Percentiles rank a stretch among this genome's conserved stretches.
Evolutionary conservation across 1,140 invertebrate species (phyloP).

Genomic region (Trichonephila inaurata): DNA sequence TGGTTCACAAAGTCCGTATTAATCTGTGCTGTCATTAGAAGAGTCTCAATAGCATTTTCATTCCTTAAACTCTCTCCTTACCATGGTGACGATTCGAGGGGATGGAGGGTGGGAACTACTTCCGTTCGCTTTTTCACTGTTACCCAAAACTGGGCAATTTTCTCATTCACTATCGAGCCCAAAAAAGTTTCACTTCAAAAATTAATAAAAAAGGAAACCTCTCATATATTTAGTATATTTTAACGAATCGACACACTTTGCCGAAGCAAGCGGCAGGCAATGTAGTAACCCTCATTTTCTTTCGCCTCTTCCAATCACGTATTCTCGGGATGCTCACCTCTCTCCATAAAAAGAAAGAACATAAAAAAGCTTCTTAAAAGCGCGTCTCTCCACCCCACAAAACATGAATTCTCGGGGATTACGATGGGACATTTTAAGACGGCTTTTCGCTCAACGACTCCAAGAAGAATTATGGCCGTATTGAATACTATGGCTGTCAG

Average conservation of each 20-base stretch:
- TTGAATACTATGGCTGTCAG: slow-evolving; percentile 23
- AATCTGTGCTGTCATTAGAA: no score
- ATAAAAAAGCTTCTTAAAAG: slow-evolving; percentile 43
- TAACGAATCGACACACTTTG: background rate
- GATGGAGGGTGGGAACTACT: no score
- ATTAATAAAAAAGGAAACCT: no score
- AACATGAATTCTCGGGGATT: slow-evolving; percentile 30
- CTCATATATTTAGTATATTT: no score
- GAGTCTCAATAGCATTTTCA: no score
- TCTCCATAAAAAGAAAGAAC: background rate
- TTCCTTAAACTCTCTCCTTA: no score
- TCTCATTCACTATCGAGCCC: no score
- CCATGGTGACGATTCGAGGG: no score
- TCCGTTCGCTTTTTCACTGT: no score
- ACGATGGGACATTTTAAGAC: slow-evolving; percentile 33
- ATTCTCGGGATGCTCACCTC: slow-evolving; percentile 15
- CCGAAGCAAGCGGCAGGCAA: background rate
- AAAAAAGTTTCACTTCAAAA: no score
- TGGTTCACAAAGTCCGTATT: no score
- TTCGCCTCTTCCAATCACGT: slow-evolving; percentile 49
- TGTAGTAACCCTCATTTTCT: background rate
- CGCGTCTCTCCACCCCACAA: background rate
- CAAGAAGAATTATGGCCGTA: slow-evolving; percentile 52
- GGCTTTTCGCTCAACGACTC: slow-evolving; percentile 10
- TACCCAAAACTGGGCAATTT: no score